Percentiles rank a stretch among this genome's conserved stretches.
Evolutionary conservation across 1,140 invertebrate genomes (phyloP).

Genomic region (Diabrotica virgifera): DNA sequence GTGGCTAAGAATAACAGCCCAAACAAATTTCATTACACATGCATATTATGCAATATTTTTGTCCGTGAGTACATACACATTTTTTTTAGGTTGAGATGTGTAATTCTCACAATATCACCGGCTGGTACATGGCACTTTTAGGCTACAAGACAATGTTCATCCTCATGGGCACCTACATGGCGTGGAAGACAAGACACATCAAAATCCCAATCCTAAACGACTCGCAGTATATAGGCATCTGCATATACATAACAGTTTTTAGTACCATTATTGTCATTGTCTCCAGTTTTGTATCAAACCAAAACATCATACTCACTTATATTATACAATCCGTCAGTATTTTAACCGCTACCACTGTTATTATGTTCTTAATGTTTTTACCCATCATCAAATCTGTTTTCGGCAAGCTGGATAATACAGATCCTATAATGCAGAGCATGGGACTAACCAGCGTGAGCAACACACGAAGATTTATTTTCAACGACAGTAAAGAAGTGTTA

Average conservation of each 20-base stretch:
- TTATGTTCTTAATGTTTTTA: constrained; percentile 80
- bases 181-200: constrained; percentile 96
- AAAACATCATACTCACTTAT: constrained; percentile 74
- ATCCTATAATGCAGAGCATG: constrained; percentile 82
- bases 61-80: too few relatives aligned
- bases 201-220: constrained; percentile 97
- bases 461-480: constrained; percentile 71
- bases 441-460: constrained; percentile 86
- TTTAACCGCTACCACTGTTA: constrained; percentile 80
- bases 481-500: constrained; percentile 72
- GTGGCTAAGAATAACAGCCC: too few relatives aligned
- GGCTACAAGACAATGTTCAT: constrained; percentile 85
- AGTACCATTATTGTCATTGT: constrained; percentile 81
- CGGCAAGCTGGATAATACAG: constrained; percentile 57
- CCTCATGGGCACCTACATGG: constrained; percentile 91
- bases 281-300: constrained; percentile 80
- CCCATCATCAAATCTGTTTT: constrained; percentile 72
- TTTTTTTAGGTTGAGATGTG: constrained; percentile 75
- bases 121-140: constrained; percentile 84
- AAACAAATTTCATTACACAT: too few relatives aligned
- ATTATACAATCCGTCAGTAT: constrained; percentile 80
- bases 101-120: constrained; percentile 77
- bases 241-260: constrained; percentile 88
- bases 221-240: constrained; percentile 93
- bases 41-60: too few relatives aligned